Evolutionary conservation across 2,797 vertebrate genomes (phyloP), one percentile per base, ranked within the genome.

Genomic region (Poecilia velifera): DNA sequence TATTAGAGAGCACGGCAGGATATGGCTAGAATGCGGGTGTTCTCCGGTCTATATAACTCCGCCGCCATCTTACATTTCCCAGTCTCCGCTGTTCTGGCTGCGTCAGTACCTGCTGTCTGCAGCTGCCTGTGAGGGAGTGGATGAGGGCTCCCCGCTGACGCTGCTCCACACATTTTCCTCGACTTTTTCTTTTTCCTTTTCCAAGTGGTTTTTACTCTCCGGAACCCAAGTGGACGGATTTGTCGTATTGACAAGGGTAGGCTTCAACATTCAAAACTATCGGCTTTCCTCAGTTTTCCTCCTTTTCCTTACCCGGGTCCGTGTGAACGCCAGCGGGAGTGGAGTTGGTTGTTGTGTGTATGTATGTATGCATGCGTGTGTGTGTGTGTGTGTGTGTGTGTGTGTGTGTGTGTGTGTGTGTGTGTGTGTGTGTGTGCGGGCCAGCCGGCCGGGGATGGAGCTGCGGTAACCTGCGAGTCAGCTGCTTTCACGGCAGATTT

Each of bases 61-160:
- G 95, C 93, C 96, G 96, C 96, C 96, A 97, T 97, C 95, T 97
- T 97, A 95, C 86, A 94, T 92, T 90, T 93, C 76, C 92, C 88
- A 94, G 93, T 93, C 86, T 90, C 88, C 89, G 77, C 90, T 86
- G 87, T 80, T 88, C 73, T 79, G 83, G 86, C 83, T 22, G 22
- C 79, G 66, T 79, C 8, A 10, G 18, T 4, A 1, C 1, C 0
- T 46, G 28, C 53, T 22, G 75, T 57, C 76, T 77, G 74, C 73
- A 47, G 31, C 57, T 31, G 74, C 64, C 79, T 79, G 75, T 73
- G 87, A 92, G 90, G 94, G 90, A 92, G 93, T 82, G 88, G 90
- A 91, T 86, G 88, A 86, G 88, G 89, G 84, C 91, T 93, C 92
- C 90, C 87, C 88, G 88, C 91, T 89, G 90, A 91, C 88, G 84